Base-by-base conservation (phyloP, 2,113 vertebrate species). In the Platanista minor region DNA sequence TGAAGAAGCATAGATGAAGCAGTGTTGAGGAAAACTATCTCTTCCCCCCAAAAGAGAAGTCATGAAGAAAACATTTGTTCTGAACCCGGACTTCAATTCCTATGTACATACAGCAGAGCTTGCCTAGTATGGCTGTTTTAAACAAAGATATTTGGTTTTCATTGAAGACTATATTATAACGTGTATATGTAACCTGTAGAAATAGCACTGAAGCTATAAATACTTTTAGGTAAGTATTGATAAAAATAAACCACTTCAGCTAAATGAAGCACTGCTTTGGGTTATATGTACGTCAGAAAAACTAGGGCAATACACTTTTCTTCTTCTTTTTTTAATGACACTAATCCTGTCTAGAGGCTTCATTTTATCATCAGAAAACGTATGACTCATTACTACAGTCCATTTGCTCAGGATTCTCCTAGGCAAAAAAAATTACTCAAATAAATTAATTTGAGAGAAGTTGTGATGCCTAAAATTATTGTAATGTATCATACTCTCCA, bases 361-460 rank as follows among this genome's bases (percentile, higher is more conserved):
- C 7, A 2, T 11, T 91, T 89, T 89, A 85, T 77, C 77, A n/a
- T 77, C 2, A 46, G 36, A 54, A 6, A 92, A 87, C 3, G 54
- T 43, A 57, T 54, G 9, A 62, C 11, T 59, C 13, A 49, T 80
- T 74, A 36, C 2, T 71, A 12, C 0, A 94, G 36, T 41, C 8
- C 43, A 25, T 82, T 91, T 91, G 46, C 33, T 94, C n/a, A 83
- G n/a, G 25, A 93, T 85, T 93, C 69, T 87, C 17, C 20, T 54
- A 84, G 17, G 36, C 9, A 67, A 81, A n/a, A 21, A 21, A 29
- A 14, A 11, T 18, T 10, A 29, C 17, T 39, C 39, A 75, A 84
- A 52, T 52, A 88, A 95, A 81, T 92, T 87, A 93, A 91, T 91
- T 64, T 87, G 54, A 81, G 12, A 66, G 86, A 92, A 90, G 8